These are phyloP conservation scores for Bombus huntii DNA, from an alignment of 1,140 invertebrate species.

Conservation along the genomic window DNA sequence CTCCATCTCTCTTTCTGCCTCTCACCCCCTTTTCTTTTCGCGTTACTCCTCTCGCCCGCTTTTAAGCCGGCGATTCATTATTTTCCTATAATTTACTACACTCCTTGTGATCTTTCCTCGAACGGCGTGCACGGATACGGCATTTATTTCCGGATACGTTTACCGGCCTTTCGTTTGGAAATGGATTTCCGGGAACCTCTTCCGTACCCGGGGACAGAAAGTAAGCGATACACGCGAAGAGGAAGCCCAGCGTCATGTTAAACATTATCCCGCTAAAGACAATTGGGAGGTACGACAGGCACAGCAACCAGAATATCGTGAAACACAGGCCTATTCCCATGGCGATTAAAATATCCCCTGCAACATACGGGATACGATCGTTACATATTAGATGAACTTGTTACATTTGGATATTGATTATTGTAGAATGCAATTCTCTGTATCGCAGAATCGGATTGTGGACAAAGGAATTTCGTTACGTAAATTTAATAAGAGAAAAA, in stretches of 20 bases:
- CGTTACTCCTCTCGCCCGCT: conserved; percentile 40
- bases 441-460: too few relatives aligned
- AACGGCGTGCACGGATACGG: neutral
- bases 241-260: conserved; percentile 81
- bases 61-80: conserved; percentile 81
- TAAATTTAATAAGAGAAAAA: too few relatives aligned
- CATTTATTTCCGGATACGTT: conserved; percentile 10
- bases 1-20: neutral
- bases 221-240: conserved; percentile 83
- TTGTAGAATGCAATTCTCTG: too few relatives aligned
- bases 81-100: conserved; percentile 82
- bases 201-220: conserved; percentile 83
- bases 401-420: too few relatives aligned
- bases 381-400: neutral
- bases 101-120: conserved; percentile 56
- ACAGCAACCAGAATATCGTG: neutral
- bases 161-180: conserved; percentile 1
- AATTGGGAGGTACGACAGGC: accelerated
- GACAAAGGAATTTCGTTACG: too few relatives aligned
- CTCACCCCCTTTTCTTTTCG: conserved; percentile 32
- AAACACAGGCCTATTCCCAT: neutral
- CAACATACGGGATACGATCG: conserved; percentile 18
- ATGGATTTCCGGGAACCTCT: neutral
- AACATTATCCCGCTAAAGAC: accelerated
- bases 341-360: conserved; percentile 30